Evolutionary conservation across 2,888 invertebrate genomes (phyloP), one percentile per base, ranked within the genome.

Genomic region (Apoda limacodes): DNA sequence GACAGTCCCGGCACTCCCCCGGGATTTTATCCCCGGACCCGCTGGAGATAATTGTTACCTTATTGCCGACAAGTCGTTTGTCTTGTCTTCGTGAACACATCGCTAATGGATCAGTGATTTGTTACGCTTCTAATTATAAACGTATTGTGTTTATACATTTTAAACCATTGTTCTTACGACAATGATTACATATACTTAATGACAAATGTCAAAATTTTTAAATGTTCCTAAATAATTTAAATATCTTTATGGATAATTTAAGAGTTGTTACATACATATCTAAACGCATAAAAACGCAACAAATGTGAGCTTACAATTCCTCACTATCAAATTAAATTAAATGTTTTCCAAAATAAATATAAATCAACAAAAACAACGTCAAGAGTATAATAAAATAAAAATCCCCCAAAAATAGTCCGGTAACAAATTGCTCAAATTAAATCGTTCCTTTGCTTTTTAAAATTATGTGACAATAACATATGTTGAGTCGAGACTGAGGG

Each of bases 401-500:
- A 37, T 34, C 34, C 45, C 48, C 40, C 48, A 58, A 63, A n/a
- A n/a, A n/a, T n/a, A n/a, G n/a, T n/a, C 33, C 49, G 38, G 46
- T 60, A 62, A 70, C 66, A 65, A 69, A 68, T 65, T 57, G 64
- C 53, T 55, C 50, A 56, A 60, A 68, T 65, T 57, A 62, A 53
- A 67, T 63, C 62, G 67, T 69, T 60, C 60, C 56, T 44, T 47
- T 46, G 52, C n/a, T 60, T 57, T 60, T 57, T 61, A 60, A 64
- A 64, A 63, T 62, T 55, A 60, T 61, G 56, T 69, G 74, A 71
- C 74, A 68, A 65, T 66, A 67, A 72, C 61, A 62, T 53, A 70
- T 55, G 62, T 56, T 48, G 46, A 34, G 39, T 42, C 46, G 55
- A 53, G 48, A 41, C 55, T 53, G 56, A 43, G 40, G 43, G 46